Evolutionary conservation across 2,888 invertebrate genomes (phyloP).

Genomic region (Pogonocherus hispidulus): DNA sequence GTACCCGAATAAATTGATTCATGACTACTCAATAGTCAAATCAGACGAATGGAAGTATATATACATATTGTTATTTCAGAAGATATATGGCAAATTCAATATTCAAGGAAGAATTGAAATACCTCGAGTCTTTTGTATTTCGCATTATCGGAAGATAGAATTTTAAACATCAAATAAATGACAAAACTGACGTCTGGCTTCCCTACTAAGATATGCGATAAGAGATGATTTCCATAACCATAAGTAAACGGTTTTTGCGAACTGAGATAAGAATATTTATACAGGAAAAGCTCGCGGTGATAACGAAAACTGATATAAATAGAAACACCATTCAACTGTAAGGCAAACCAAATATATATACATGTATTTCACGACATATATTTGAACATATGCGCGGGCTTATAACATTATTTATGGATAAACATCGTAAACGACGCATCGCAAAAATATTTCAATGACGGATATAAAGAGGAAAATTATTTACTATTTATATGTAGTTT

Average conservation of each 20-base stretch:
- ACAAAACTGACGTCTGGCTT: slow-evolving; percentile 45
- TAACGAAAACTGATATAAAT: slow-evolving; percentile 43
- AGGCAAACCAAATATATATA: slow-evolving; percentile 7
- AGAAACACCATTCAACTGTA: slow-evolving; percentile 27
- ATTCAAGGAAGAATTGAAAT: slow-evolving; percentile 18
- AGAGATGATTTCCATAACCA: slow-evolving; percentile 55
- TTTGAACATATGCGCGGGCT: slow-evolving; percentile 10
- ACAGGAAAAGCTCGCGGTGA: slow-evolving; percentile 48
- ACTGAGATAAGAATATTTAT: slow-evolving; percentile 45
- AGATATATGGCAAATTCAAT: too few species aligned
- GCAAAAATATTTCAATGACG: slow-evolving; percentile 12
- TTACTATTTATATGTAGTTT: not conserved
- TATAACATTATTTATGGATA: slow-evolving; percentile 9
- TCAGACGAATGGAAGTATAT: too few species aligned
- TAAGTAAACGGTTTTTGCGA: slow-evolving; percentile 41
- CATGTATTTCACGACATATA: slow-evolving; percentile 17
- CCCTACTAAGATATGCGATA: slow-evolving; percentile 47
- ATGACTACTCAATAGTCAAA: too few species aligned
- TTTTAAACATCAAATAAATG: slow-evolving; percentile 44
- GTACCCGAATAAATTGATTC: too few species aligned
- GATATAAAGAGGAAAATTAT: not conserved
- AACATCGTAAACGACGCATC: slow-evolving; percentile 5
- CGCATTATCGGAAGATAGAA: slow-evolving; percentile 30
- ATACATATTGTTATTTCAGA: too few species aligned
- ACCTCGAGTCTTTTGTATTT: slow-evolving; percentile 11